phyloP scores from a whole-genome alignment of 2,888 invertebrate genomes.

The Mellilla xanthometata region DNA sequence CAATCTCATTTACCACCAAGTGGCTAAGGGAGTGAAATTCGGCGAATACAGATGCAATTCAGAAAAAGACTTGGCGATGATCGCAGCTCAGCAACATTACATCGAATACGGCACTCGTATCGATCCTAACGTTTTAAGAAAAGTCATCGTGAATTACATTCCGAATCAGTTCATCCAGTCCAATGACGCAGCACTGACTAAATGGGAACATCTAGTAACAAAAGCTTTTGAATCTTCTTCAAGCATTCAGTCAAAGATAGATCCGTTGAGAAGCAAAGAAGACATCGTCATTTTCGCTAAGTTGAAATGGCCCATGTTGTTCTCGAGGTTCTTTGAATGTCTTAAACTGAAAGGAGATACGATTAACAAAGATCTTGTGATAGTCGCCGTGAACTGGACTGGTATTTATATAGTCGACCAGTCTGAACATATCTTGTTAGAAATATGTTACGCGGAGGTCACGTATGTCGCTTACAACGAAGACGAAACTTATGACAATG shows the following conservation, averaged over 20 bases:
- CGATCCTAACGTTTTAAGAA: conserved; percentile 86
- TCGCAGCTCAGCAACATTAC: conserved; percentile 95
- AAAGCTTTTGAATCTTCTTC: conserved; percentile 88
- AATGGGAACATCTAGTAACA: conserved; percentile 88
- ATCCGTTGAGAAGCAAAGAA: conserved; percentile 89
- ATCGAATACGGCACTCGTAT: conserved; percentile 89
- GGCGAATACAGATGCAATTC: conserved; percentile 94
- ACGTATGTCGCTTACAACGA: conserved; percentile 86
- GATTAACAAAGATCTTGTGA: conserved; percentile 87
- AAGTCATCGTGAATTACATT: conserved; percentile 89
- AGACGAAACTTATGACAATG: conserved; percentile 68
- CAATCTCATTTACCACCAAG: conserved; percentile 94
- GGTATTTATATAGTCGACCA: conserved; percentile 97
- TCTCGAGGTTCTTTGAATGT: conserved; percentile 97
- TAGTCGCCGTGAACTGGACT: conserved; percentile 97
- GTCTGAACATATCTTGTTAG: conserved; percentile 93
- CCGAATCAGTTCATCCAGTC: conserved; percentile 88
- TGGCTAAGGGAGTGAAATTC: conserved; percentile 93
- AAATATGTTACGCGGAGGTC: conserved; percentile 93
- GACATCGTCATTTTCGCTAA: conserved; percentile 96
- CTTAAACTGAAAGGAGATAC: conserved; percentile 88
- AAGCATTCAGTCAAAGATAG: conserved; percentile 86
- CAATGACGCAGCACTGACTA: conserved; percentile 84
- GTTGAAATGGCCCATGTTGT: conserved; percentile 96
- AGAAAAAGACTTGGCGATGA: conserved; percentile 93